phyloP scores from a whole-genome alignment of 2,888 invertebrate genomes.

The Eupsilia transversa region DNA sequence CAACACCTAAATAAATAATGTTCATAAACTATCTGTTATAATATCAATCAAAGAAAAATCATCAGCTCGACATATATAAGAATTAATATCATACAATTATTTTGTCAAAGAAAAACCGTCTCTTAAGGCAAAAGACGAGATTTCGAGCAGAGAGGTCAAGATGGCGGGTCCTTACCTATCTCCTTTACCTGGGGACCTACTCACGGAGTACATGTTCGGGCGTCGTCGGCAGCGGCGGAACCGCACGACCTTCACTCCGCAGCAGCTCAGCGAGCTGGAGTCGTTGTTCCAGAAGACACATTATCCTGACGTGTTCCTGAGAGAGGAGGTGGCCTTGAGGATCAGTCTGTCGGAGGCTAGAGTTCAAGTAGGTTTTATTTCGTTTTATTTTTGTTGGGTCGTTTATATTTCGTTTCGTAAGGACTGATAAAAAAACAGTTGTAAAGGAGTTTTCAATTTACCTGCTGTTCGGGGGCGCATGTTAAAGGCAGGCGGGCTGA shows the following conservation, averaged over 20 bases:
- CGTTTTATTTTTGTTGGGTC: background rate
- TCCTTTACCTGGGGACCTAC: slow-evolving; percentile 95
- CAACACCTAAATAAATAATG: background rate
- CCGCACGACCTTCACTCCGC: slow-evolving; percentile 98
- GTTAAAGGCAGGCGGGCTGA: background rate
- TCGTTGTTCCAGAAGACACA: slow-evolving; percentile 98
- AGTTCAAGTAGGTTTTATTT: slow-evolving; percentile 93
- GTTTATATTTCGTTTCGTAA: background rate
- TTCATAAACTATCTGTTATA: background rate
- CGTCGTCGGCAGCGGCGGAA: slow-evolving; percentile 96
- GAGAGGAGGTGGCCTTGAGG: slow-evolving; percentile 97
- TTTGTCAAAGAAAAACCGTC: background rate
- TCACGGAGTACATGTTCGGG: slow-evolving; percentile 98
- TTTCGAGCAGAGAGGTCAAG: background rate
- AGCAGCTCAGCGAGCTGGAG: slow-evolving; percentile 97
- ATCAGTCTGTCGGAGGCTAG: slow-evolving; percentile 98
- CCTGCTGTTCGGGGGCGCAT: background rate
- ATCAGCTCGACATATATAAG: background rate
- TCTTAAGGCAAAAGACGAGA: background rate
- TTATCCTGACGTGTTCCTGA: slow-evolving; percentile 96
- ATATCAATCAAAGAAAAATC: background rate
- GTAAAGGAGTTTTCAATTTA: background rate
- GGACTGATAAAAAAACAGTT: background rate
- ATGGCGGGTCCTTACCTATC: slow-evolving; percentile 97
- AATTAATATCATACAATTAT: background rate